Evolutionary conservation across 2,888 invertebrate genomes (phyloP).

Genomic region (Pharmacophagus antenor): DNA sequence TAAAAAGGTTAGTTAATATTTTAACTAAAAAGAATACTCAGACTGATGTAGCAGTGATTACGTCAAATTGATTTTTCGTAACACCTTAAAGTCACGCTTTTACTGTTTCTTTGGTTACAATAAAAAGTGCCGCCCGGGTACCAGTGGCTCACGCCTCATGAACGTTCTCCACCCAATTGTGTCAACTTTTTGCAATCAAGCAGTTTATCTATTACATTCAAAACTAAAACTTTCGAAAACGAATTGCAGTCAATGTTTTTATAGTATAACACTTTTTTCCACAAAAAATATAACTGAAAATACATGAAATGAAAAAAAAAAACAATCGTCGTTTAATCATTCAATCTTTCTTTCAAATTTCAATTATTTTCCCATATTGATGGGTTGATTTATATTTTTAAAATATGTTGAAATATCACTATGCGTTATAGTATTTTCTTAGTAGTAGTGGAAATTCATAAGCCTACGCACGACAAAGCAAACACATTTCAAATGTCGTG

Average conservation of each 20-base stretch:
- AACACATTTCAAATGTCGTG: too few species aligned
- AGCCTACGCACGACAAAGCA: too few species aligned
- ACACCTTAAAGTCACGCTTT: background rate
- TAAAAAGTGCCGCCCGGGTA: background rate
- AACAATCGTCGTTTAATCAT: too few species aligned
- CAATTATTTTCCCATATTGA: too few species aligned
- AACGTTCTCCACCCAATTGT: background rate
- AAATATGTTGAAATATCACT: too few species aligned
- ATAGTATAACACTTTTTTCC: background rate
- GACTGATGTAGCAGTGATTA: background rate
- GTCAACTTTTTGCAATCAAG: background rate
- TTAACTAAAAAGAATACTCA: background rate
- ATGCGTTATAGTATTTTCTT: too few species aligned
- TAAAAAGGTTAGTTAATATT: too few species aligned
- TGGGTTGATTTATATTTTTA: too few species aligned
- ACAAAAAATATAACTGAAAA: background rate
- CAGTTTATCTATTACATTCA: background rate
- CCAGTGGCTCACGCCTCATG: too few species aligned
- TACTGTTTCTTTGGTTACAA: background rate
- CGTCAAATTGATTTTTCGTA: background rate
- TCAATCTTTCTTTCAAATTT: too few species aligned
- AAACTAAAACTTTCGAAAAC: background rate
- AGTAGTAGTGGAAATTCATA: too few species aligned
- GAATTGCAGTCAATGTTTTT: background rate
- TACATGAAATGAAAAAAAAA: too few species aligned